Conservation (phyloP, 2,113 vertebrate species). For the Ammospiza caudacuta region DNA sequence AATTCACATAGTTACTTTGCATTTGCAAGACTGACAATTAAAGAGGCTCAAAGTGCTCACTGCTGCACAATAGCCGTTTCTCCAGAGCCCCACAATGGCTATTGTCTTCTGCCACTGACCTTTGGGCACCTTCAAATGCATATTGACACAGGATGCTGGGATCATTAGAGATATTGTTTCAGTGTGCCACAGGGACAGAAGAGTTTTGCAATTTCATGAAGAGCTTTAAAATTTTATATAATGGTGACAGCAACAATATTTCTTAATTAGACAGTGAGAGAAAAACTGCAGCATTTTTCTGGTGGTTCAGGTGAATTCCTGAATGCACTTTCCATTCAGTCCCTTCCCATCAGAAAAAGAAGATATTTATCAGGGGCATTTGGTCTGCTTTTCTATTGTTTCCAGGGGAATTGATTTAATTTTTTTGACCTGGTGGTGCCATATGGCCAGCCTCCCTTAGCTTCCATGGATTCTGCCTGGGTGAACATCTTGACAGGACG, state of each 20-base stretch:
- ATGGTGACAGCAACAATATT: background rate
- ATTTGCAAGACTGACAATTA: conserved; percentile 61
- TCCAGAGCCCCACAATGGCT: conserved; percentile 14
- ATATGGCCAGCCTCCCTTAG: background rate
- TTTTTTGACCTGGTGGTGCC: background rate
- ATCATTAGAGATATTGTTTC: conserved; percentile 40
- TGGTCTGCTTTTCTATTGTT: background rate
- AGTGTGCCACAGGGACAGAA: background rate
- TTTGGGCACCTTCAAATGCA: conserved; percentile 45
- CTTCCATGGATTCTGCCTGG: conserved; percentile 17
- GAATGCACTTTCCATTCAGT: background rate
- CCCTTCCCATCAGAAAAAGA: background rate
- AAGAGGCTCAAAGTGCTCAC: conserved; percentile 18
- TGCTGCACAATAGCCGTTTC: background rate
- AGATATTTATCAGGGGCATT: background rate
- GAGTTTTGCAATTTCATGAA: background rate
- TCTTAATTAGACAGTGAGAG: background rate
- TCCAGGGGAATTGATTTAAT: background rate
- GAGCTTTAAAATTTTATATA: conserved; percentile 4
- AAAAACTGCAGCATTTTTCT: background rate
- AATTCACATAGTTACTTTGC: conserved; percentile 46
- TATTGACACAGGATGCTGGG: conserved; percentile 50
- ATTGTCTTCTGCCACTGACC: conserved; percentile 33
- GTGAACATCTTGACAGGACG: background rate
- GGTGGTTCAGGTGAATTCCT: background rate